Base-by-base conservation (phyloP, 2,113 vertebrate genomes). In the Rhizomys pruinosus region DNA sequence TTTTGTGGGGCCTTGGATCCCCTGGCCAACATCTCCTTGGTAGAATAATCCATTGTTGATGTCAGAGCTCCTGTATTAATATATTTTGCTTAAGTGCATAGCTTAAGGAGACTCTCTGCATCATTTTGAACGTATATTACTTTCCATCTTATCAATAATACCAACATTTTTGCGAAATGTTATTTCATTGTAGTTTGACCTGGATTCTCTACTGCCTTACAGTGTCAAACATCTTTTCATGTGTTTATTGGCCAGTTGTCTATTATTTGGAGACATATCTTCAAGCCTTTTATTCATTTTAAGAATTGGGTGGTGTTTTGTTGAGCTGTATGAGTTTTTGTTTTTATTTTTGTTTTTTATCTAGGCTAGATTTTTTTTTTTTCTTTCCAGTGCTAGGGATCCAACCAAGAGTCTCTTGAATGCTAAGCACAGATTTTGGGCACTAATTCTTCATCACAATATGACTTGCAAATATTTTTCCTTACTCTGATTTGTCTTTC, bases 141-240 rank as follows among this genome's bases (percentile, higher is more conserved):
- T 82, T 68, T 57, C 59, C 39, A 42, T 84, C 42, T 84, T 72
- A 72, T 17, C 61, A 42, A 5, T 57, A 29, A 59, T 25, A 37
- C 12, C 57, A 27, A 55, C n/a, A 12, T 55, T 32, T 34, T 22
- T 84, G n/a, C 20, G 29, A 47, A 74, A 9, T 84, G 10, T 79
- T 87, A 42, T 27, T 95, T 81, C 52, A 25, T 63, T 71, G 84
- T 76, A 69, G 7, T 74, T 85, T 91, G 55, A 78, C 42, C 76
- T 93, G 42, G 37, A 57, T 82, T 81, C 61, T 71, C 2, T 42
- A 42, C 23, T 44, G 59, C 52, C 59, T 69, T 52, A 10, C 68
- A 47, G 42, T 61, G 23, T 6, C 61, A 61, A 8, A 1, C 32
- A 61, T 32, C 13, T 71, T 95, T 34, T 69, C 57, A 37, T 93